Percentiles rank a stretch among this genome's conserved stretches.
Evolutionary conservation across 30 jellyfish, hydroid and myxozoan genomes (phyloP).

Genomic region (Aurelia sp.): DNA sequence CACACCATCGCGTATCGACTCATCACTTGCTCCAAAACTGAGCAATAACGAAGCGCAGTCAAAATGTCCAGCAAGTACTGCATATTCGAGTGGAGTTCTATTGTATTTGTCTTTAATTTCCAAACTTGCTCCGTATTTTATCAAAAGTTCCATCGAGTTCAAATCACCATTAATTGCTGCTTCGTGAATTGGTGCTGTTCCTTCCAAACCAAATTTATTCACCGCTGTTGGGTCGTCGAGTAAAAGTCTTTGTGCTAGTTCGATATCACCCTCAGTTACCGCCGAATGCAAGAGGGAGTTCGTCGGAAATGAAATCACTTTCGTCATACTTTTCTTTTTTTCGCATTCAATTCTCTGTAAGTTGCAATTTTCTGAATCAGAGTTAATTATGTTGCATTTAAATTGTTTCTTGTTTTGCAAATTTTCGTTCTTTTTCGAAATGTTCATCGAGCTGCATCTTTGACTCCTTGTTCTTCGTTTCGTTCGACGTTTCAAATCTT

Average conservation of each 20-base stretch:
- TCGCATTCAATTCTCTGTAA: not conserved
- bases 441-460: conserved; percentile 21
- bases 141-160: conserved; percentile 42
- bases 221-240: conserved; percentile 58
- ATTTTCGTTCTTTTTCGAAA: not conserved
- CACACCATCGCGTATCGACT: conserved; percentile 68
- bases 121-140: conserved; percentile 76
- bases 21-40: conserved; percentile 72
- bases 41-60: conserved; percentile 83
- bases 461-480: not conserved
- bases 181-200: conserved; percentile 88
- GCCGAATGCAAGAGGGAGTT: conserved; percentile 78
- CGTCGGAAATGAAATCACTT: conserved; percentile 62
- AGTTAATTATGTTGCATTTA: not conserved
- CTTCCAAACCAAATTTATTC: conserved; percentile 70
- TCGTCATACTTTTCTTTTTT: conserved; percentile 32
- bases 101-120: conserved; percentile 46
- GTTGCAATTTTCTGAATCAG: not conserved
- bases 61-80: conserved; percentile 85
- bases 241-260: conserved; percentile 51
- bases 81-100: conserved; percentile 73
- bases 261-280: conserved; percentile 69
- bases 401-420: too few species aligned
- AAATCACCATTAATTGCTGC: conserved; percentile 81
- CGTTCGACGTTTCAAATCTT: not conserved